Base-by-base conservation (phyloP, 2,113 vertebrate species). In the Limnothrissa miodon region DNA sequence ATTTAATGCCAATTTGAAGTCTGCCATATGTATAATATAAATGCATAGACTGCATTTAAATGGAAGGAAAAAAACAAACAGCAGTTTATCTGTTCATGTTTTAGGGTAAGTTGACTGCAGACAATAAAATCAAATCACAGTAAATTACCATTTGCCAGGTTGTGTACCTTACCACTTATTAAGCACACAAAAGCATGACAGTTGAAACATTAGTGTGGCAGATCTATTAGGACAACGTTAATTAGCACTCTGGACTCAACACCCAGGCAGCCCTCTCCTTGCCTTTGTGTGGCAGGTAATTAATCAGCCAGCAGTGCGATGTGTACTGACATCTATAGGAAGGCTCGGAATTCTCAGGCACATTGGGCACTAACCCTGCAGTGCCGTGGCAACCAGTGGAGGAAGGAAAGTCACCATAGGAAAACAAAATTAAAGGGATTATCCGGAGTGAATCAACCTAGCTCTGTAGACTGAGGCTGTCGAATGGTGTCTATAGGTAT, bases 281-380 rank as follows among this genome's bases (percentile, higher is more conserved):
- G 36, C 84, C 90, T 88, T 84, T 91, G 83, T 84, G 80, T 56
- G 33, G 81, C 83, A 84, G 84, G 89, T 83, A 83, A 93, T 93
- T 83, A 85, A 86, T 92, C 91, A 89, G 78, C 81, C 29, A 84
- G 85, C 21, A 81, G 80, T 82, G 62, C 56, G 87, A 83, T 66
- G 51, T 62, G 45, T 42, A n/a, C 83, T 85, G 87, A 90, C 89
- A 86, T 78, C 59, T 78, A 86, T 82, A 85, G 85, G 62, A 90
- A 89, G 89, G 83, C 48, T 80, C 83, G 74, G 46, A 82, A 89
- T 84, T 89, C 88, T 88, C 39, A 51, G 80, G 83, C 66, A 85
- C 80, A 88, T 53, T 13, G 23, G 25, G 80, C 84, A 80, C 45
- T 0, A 0, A 81, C 42, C 79, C 42, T 51, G 78, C 0, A 81